Conservation (phyloP, 2,888 invertebrate genomes). For the Caenorhabditis sulstoni region DNA sequence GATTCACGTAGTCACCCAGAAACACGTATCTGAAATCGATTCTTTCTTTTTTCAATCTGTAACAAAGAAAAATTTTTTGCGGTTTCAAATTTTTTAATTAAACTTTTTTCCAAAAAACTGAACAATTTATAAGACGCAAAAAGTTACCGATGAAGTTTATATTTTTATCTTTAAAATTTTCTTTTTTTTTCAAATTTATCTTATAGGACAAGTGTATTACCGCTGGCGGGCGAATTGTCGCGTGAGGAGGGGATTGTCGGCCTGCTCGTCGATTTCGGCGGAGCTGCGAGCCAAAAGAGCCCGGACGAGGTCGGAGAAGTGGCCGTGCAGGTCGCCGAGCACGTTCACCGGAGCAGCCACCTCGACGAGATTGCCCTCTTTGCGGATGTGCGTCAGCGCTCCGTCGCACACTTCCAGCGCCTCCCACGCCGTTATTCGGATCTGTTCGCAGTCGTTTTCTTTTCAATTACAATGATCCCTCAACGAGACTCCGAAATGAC, state of each 20-base stretch:
- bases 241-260: background rate
- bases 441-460: background rate
- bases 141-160: too few species aligned
- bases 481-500: too few species aligned
- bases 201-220: background rate
- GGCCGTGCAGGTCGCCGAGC: conserved; percentile 45
- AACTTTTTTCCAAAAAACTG: too few species aligned
- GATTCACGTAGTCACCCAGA: conserved; percentile 43
- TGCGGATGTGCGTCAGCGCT: background rate
- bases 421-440: background rate
- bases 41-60: too few species aligned
- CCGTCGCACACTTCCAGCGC: conserved; percentile 3
- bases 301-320: conserved; percentile 32
- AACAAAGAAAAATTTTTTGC: too few species aligned
- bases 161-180: too few species aligned
- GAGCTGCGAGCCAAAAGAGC: conserved; percentile 4
- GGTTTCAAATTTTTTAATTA: too few species aligned
- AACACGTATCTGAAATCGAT: conserved; percentile 50
- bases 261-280: conserved; percentile 1
- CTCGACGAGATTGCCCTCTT: conserved; percentile 6
- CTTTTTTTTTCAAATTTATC: too few species aligned
- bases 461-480: too few species aligned
- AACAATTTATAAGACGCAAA: too few species aligned
- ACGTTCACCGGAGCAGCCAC: conserved; percentile 14
- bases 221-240: background rate